A percentile compares a stretch with the other conserved stretches of the same genome.
Evolutionary conservation across 2,797 vertebrate species (phyloP).

Genomic region (Squalus acanthias): DNA sequence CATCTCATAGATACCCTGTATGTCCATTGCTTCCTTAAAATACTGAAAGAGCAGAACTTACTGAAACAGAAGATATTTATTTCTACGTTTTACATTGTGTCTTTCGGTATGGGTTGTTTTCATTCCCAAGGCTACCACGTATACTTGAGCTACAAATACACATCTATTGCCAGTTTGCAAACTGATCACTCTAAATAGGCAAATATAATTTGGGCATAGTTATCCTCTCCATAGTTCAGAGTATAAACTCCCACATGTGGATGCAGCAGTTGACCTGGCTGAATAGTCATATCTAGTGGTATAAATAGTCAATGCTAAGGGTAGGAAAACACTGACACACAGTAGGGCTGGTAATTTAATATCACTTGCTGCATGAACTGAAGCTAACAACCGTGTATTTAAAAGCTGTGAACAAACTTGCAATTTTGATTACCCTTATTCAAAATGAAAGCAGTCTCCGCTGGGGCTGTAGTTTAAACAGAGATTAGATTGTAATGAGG

Average conservation of each 20-base stretch:
- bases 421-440: neutral
- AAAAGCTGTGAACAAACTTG: neutral
- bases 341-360: neutral
- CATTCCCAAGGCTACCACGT: neutral
- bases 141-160: neutral
- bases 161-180: neutral
- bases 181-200: neutral
- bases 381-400: neutral
- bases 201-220: neutral
- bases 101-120: neutral
- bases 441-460: neutral
- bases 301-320: neutral
- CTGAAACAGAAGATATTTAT: neutral
- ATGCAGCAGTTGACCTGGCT: neutral
- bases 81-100: neutral
- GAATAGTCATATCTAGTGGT: neutral
- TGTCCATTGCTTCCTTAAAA: neutral
- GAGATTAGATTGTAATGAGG: neutral
- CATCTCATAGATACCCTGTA: neutral
- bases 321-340: neutral
- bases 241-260: neutral
- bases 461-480: neutral
- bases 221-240: neutral
- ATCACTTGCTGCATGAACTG: neutral
- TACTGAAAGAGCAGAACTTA: neutral